Evolutionary conservation across 2,888 invertebrate genomes (phyloP).

Genomic region (Macrosoma leucophasiata): DNA sequence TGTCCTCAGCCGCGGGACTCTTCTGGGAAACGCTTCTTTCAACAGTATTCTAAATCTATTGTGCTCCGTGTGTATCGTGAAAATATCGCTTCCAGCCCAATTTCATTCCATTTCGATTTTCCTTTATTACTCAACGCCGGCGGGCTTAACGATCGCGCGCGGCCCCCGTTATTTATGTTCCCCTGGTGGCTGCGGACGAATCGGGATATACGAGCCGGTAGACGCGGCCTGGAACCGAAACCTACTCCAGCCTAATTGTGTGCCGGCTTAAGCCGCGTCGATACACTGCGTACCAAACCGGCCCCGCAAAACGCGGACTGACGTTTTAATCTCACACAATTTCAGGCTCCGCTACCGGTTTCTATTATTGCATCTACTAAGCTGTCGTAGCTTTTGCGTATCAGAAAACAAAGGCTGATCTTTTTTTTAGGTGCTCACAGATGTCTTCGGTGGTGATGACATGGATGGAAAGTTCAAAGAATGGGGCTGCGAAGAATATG

Average conservation of each 20-base stretch:
- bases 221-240: constrained; percentile 54
- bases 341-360: constrained; percentile 19
- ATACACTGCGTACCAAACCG: no score
- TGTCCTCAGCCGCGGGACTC: constrained; percentile 55
- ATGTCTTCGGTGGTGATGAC: constrained; percentile 81
- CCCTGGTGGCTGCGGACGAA: constrained; percentile 71
- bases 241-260: constrained; percentile 67
- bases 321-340: constrained; percentile 51
- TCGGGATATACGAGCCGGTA: constrained; percentile 67
- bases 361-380: constrained; percentile 8
- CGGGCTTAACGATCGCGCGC: constrained; percentile 72
- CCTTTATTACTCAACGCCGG: constrained; percentile 74
- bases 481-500: constrained; percentile 81
- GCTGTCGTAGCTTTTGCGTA: neutral
- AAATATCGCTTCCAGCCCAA: constrained; percentile 71
- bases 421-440: constrained; percentile 80
- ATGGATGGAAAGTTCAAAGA: constrained; percentile 69
- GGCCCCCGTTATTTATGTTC: constrained; percentile 72
- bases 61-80: constrained; percentile 61
- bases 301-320: constrained; percentile 40
- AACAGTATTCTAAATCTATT: constrained; percentile 65
- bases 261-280: constrained; percentile 59
- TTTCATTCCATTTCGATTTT: constrained; percentile 76
- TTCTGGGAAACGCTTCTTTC: constrained; percentile 54
- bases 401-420: neutral